Percentiles rank a stretch among this genome's conserved stretches.
These are phyloP conservation scores for Orycteropus afer DNA, from an alignment of 2,113 vertebrate species.

Conservation along the genomic window DNA sequence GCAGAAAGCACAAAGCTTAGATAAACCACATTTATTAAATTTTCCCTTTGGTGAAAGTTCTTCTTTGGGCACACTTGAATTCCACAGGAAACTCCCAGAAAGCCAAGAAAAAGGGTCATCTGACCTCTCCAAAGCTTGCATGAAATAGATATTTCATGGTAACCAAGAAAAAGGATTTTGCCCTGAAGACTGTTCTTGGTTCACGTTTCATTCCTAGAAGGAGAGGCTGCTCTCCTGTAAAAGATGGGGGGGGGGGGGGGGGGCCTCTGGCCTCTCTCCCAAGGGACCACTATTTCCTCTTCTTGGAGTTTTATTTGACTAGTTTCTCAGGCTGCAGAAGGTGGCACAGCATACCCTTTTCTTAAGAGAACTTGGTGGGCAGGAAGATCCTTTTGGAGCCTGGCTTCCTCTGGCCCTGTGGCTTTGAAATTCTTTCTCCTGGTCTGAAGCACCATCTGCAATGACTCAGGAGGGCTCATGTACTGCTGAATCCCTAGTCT, in stretches of 20 bases:
- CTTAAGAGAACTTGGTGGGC: neutral
- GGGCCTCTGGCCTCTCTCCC: neutral
- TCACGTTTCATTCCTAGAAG: conserved; percentile 75
- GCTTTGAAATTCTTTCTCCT: neutral
- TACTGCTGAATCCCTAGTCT: neutral
- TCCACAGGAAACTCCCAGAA: conserved; percentile 77
- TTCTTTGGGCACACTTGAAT: conserved; percentile 66
- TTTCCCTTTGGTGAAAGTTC: conserved; percentile 39
- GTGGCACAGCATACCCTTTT: neutral
- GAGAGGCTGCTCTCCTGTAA: neutral
- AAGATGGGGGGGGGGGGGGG: neutral
- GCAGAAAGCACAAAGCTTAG: conserved; percentile 66
- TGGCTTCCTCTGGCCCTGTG: neutral
- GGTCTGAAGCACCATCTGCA: neutral
- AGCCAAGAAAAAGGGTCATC: conserved; percentile 61
- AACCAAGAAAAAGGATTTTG: conserved; percentile 71
- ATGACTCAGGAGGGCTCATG: rapidly evolving
- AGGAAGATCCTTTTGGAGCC: neutral
- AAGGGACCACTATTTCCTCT: neutral
- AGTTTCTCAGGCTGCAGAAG: neutral
- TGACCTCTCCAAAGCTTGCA: conserved; percentile 66
- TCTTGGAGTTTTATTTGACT: neutral
- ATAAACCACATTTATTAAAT: conserved; percentile 74
- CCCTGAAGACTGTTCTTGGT: conserved; percentile 54
- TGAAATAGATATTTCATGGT: conserved; percentile 83